These are phyloP conservation scores for Doryteuthis pealeii DNA, from an alignment of 1,140 invertebrate species.

Conservation along the genomic window DNA sequence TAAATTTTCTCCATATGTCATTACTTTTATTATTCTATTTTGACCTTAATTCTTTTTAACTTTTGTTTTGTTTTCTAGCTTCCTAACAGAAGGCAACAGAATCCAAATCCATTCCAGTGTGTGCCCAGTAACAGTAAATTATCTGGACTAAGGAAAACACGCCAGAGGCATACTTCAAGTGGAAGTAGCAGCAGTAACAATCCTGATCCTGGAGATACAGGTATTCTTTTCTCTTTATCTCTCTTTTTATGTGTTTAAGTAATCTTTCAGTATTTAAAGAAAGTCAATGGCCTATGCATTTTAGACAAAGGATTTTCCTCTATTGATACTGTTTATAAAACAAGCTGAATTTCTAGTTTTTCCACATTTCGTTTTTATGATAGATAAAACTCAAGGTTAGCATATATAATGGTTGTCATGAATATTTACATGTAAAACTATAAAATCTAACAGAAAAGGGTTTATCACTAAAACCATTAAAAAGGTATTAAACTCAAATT, in stretches of 20 bases:
- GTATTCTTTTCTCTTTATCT: neutral
- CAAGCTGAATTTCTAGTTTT: no score
- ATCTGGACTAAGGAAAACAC: neutral
- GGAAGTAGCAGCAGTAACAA: constrained; percentile 7
- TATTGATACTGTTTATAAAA: no score
- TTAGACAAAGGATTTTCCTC: neutral
- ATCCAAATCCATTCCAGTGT: neutral
- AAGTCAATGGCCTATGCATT: neutral
- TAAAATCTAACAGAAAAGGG: no score
- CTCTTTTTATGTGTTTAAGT: neutral
- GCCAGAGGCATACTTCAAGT: constrained; percentile 3
- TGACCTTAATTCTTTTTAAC: neutral
- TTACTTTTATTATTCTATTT: neutral
- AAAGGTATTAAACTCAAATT: no score
- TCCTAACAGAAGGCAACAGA: neutral
- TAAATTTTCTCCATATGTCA: no score
- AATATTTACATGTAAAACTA: no score
- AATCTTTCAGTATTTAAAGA: neutral
- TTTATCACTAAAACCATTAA: no score
- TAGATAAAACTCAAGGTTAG: no score
- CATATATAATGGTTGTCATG: no score
- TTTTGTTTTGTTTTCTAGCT: neutral
- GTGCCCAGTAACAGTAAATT: neutral
- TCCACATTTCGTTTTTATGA: no score
- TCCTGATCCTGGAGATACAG: neutral